Conservation (phyloP, 2,888 invertebrate species). For the Drosophila helvetica region DNA sequence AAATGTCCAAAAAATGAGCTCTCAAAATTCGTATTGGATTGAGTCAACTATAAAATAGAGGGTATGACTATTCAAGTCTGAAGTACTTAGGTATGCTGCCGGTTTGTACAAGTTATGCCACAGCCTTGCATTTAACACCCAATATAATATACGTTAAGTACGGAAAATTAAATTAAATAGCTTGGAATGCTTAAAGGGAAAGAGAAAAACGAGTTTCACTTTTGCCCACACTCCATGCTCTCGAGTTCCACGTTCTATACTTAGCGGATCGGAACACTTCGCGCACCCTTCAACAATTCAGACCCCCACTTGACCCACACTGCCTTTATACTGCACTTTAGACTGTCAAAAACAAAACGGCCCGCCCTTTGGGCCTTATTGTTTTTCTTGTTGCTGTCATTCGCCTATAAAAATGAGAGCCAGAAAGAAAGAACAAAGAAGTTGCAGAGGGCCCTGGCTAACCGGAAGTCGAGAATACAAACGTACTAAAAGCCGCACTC, state of each 20-base stretch:
- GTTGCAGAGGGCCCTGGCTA: slow-evolving; percentile 61
- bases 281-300: slow-evolving; percentile 26
- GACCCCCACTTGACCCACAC: slow-evolving; percentile 42
- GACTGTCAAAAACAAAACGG: slow-evolving; percentile 61
- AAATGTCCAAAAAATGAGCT: too few relatives aligned
- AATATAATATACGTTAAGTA: background rate
- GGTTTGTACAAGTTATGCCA: background rate
- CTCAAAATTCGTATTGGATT: too few relatives aligned
- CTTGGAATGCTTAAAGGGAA: background rate
- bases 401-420: slow-evolving; percentile 33
- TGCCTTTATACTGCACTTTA: slow-evolving; percentile 47
- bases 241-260: slow-evolving; percentile 3
- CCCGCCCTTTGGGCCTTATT: slow-evolving; percentile 20
- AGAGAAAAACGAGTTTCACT: slow-evolving; percentile 17
- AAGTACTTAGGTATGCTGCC: background rate
- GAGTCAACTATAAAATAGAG: too few relatives aligned
- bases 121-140: background rate
- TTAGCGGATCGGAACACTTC: slow-evolving; percentile 3
- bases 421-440: slow-evolving; percentile 61
- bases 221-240: slow-evolving; percentile 6
- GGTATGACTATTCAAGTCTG: too few relatives aligned
- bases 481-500: slow-evolving; percentile 78
- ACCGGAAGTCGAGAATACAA: slow-evolving; percentile 78
- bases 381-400: slow-evolving; percentile 11
- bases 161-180: background rate